Evolutionary conservation across 2,888 invertebrate genomes (phyloP).

Genomic region (Orchesella flavescens): DNA sequence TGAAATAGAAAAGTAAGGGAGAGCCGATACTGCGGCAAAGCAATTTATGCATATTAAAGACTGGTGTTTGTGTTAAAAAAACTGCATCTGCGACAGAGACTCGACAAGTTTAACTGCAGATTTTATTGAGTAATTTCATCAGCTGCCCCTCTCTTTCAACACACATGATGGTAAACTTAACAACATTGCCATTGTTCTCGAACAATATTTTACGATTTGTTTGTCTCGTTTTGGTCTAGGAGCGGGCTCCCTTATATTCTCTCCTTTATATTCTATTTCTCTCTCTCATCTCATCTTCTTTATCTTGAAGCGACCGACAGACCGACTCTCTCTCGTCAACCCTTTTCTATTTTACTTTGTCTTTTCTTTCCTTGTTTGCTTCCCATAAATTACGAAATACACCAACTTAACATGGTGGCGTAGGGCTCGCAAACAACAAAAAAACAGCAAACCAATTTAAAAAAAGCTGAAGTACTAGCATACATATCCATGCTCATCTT

Average conservation of each 20-base stretch:
- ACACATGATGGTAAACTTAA: constrained; percentile 6
- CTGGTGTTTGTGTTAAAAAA: background rate
- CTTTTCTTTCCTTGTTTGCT: background rate
- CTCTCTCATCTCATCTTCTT: no score
- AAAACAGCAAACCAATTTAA: no score
- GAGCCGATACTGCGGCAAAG: no score
- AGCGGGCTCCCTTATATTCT: constrained; percentile 3
- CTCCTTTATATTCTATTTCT: background rate
- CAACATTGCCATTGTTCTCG: constrained; percentile 15
- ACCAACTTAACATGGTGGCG: no score
- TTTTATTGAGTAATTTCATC: constrained; percentile 46
- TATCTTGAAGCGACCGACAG: background rate
- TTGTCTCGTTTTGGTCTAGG: constrained; percentile 41
- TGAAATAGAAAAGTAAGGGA: no score
- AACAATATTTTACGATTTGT: constrained; percentile 53
- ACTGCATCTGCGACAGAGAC: constrained; percentile 45
- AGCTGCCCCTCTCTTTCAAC: constrained; percentile 25
- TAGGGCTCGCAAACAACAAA: no score
- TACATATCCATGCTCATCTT: no score
- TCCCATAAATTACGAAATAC: constrained; percentile 5
- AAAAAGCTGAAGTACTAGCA: no score
- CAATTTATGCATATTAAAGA: no score
- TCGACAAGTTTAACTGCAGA: constrained; percentile 44
- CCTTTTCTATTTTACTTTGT: constrained; percentile 6
- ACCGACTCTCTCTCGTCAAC: no score